Conservation (phyloP, 1,140 invertebrate genomes). For the Papilio polytes region DNA sequence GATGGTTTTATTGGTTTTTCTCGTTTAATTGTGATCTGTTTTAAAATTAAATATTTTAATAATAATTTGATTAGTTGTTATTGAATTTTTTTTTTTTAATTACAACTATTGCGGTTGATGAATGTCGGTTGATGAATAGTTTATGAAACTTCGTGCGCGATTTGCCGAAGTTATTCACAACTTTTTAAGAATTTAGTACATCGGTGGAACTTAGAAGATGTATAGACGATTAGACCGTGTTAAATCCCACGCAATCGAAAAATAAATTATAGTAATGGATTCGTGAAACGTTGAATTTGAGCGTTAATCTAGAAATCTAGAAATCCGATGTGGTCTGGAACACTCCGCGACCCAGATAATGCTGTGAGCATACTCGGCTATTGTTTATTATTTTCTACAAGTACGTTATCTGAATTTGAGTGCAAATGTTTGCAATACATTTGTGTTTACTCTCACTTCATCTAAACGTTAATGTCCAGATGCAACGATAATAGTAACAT, state of each 20-base stretch:
- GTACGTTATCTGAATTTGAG: neutral
- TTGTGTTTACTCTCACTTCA: conserved; percentile 9
- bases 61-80: too few species aligned
- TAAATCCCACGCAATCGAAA: neutral
- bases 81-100: too few species aligned
- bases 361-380: conserved; percentile 16
- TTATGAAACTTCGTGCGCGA: neutral
- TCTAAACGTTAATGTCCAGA: neutral
- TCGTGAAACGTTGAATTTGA: neutral
- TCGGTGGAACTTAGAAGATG: neutral
- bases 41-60: neutral
- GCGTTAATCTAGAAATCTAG: conserved; percentile 31
- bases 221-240: conserved; percentile 17
- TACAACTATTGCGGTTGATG: too few species aligned
- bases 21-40: neutral
- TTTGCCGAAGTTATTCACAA: neutral
- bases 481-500: neutral
- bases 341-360: conserved; percentile 22
- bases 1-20: neutral
- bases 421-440: neutral
- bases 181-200: neutral
- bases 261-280: conserved; percentile 22
- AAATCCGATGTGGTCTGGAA: conserved; percentile 37
- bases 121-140: neutral
- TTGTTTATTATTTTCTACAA: conserved; percentile 33